phyloP scores from a whole-genome alignment of 2,797 vertebrate genomes.

The Darevskia nairensis region DNA sequence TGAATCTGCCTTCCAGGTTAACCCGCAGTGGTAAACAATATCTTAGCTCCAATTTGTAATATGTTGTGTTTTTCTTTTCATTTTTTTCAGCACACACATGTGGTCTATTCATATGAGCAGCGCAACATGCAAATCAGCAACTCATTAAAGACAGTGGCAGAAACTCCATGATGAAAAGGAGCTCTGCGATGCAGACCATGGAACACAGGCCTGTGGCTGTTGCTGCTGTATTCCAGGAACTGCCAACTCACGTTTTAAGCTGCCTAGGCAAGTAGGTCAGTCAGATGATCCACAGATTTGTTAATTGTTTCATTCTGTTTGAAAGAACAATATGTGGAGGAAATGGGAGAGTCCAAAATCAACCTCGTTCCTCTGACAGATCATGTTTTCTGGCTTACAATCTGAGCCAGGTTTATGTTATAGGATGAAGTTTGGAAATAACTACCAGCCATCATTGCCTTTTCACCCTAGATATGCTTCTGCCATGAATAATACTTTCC shows the following conservation, averaged over 20 bases:
- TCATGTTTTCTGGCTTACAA: constrained; percentile 6
- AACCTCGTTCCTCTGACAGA: neutral
- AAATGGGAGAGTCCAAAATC: neutral
- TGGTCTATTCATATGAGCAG: neutral
- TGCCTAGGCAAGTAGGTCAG: neutral
- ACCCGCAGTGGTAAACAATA: neutral
- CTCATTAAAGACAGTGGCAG: neutral
- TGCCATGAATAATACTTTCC: constrained; percentile 5
- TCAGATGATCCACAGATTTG: constrained; percentile 9
- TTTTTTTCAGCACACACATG: neutral
- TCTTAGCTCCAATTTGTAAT: neutral
- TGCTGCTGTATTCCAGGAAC: neutral
- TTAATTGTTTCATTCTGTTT: constrained; percentile 29
- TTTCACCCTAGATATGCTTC: neutral
- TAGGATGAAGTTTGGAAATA: constrained; percentile 6
- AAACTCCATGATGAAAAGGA: neutral
- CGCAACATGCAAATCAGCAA: neutral
- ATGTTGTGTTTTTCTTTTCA: neutral
- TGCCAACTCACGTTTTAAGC: neutral
- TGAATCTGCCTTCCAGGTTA: too few relatives aligned
- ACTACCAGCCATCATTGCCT: neutral
- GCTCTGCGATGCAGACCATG: neutral
- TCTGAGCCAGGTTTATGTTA: neutral
- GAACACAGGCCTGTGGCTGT: too few relatives aligned
- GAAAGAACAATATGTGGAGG: neutral